Percentiles rank a stretch among this genome's conserved stretches.
Conservation (phyloP, 1,140 invertebrate genomes). For the Drosophila tsacasi region DNA sequence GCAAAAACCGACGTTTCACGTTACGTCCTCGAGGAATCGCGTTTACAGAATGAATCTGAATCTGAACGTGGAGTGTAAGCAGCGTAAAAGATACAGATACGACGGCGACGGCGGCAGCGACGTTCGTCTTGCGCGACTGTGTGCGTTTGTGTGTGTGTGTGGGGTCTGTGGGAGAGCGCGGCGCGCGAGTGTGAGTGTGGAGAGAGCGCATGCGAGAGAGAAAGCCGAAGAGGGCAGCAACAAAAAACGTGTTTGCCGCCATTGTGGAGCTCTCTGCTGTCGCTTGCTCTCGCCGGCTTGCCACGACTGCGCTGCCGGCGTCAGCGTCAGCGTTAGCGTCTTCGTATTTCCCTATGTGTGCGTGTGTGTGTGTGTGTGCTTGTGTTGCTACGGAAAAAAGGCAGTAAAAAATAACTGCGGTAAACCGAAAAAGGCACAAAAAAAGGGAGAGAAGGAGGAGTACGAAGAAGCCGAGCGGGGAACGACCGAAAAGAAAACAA, state of each 20-base stretch:
- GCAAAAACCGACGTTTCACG: slow-evolving; percentile 84
- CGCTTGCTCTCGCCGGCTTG: slow-evolving; percentile 31
- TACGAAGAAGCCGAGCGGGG: slow-evolving; percentile 42
- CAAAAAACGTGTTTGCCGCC: slow-evolving; percentile 81
- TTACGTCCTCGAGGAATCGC: slow-evolving; percentile 85
- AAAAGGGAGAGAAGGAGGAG: slow-evolving; percentile 34
- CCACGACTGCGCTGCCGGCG: slow-evolving; percentile 33
- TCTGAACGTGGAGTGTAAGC: slow-evolving; percentile 85
- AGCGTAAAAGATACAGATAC: slow-evolving; percentile 84
- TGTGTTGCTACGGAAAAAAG: slow-evolving; percentile 78
- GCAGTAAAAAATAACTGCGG: slow-evolving; percentile 84
- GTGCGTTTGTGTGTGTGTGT: slow-evolving; percentile 19
- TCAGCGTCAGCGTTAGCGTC: slow-evolving; percentile 36
- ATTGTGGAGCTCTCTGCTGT: slow-evolving; percentile 52
- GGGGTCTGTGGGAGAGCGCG: slow-evolving; percentile 34
- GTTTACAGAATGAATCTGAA: slow-evolving; percentile 85
- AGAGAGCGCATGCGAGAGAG: slow-evolving; percentile 81
- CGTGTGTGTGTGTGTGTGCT: slow-evolving; percentile 8
- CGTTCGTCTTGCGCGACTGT: slow-evolving; percentile 37
- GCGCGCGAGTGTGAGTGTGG: slow-evolving; percentile 56
- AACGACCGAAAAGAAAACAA: slow-evolving; percentile 59
- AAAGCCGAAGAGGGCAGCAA: slow-evolving; percentile 70
- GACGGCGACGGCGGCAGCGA: slow-evolving; percentile 42
- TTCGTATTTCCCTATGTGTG: slow-evolving; percentile 38
- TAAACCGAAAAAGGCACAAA: slow-evolving; percentile 83